Evolutionary conservation across 2,888 invertebrate species (phyloP), one percentile per base, ranked within the genome.

Genomic region (Pandemis corylana): DNA sequence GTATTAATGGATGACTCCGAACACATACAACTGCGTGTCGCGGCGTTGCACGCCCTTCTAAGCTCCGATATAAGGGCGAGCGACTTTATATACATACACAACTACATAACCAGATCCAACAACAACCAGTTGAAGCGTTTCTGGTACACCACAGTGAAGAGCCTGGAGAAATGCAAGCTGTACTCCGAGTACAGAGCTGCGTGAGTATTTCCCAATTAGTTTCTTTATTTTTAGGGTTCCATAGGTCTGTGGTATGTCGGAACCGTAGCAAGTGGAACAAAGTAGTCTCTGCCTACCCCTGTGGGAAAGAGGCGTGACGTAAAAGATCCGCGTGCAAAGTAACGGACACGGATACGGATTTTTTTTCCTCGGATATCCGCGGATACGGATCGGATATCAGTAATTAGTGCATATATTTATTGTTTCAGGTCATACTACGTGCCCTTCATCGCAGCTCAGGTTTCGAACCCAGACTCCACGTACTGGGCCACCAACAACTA

Each of bases 401-500:
- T n/a, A n/a, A n/a, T n/a, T n/a, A n/a, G n/a, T n/a, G n/a, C n/a
- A n/a, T n/a, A 20, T 20, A 20, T 20, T 53, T 44, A 12, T 41
- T 51, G n/a, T 53, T 59, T 36, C 84, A 97, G 97, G 49, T 95
- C 96, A 0, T 95, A 95, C 76, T 95, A 96, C 79, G 95, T 96
- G 0, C 95, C 96, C 0, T 96, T 96, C 81, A 95, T 97, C 77
- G 94, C 95, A 2, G 95, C 96, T 46, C 95, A 96, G 79, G 92
- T 97, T 0, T 93, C 95, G 0, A 94, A 95, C 79, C 95, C 96
- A 0, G 94, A 95, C 7, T 92, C 93, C 1, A 92, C 95, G 6
- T 95, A 95, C 80, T 96, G 97, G 95, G 95, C 96, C 0, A 97
- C 97, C 0, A 97, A 96, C 44, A 97, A 97, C 87, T 96, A 96